A percentile compares a stretch with the other conserved stretches of the same genome.
These are phyloP conservation scores for Platycheirus rosarum DNA, from an alignment of 2,888 invertebrate species.

Conservation along the genomic window DNA sequence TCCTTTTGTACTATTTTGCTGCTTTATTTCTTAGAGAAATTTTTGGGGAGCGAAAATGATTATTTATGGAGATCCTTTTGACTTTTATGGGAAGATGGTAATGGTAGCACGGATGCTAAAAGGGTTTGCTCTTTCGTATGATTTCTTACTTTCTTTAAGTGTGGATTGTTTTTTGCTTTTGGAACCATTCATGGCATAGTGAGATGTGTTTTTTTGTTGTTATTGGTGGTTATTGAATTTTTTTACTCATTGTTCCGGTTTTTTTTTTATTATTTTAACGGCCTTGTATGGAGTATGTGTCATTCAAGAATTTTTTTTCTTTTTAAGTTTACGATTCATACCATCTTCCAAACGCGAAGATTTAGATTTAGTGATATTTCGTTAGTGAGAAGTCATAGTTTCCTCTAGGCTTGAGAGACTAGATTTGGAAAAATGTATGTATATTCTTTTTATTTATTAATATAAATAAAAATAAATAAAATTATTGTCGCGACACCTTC, in stretches of 20 bases:
- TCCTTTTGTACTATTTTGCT: conserved; percentile 24
- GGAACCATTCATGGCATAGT: neutral
- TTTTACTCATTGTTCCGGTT: neutral
- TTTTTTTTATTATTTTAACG: no score
- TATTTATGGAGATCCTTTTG: conserved; percentile 65
- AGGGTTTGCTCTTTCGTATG: conserved; percentile 49
- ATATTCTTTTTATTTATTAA: no score
- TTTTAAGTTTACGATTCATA: no score
- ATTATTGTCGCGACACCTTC: no score
- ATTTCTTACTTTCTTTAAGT: conserved; percentile 41
- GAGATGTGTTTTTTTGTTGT: neutral
- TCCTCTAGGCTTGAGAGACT: no score
- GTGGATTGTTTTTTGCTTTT: conserved; percentile 10
- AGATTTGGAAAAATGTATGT: no score
- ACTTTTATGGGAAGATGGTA: conserved; percentile 23
- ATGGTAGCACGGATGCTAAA: conserved; percentile 25
- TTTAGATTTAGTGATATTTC: no score
- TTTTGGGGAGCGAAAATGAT: conserved; percentile 47
- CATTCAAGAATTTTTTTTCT: no score
- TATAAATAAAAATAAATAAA: no score
- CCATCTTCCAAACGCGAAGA: no score
- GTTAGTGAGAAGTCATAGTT: no score
- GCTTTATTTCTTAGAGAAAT: conserved; percentile 5
- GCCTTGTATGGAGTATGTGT: no score
- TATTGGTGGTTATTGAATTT: neutral